Conservation (phyloP, 2,797 vertebrate species). For the Odontamblyopus lacepedii region DNA sequence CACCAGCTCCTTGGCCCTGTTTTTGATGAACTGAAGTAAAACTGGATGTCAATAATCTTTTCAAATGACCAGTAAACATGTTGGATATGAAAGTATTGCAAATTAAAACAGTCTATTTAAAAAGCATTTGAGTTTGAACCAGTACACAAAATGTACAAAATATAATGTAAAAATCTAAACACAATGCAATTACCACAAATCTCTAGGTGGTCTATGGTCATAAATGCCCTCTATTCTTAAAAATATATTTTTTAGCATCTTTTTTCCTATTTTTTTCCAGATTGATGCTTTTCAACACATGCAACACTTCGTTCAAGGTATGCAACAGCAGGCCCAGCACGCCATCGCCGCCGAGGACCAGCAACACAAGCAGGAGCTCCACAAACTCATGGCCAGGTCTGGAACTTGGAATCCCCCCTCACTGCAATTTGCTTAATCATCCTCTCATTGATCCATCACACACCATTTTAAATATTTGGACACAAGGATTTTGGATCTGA, state of each 20-base stretch:
- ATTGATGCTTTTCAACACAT: conserved; percentile 98
- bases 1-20: too few relatives aligned
- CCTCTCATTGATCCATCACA: not conserved
- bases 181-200: not conserved
- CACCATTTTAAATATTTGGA: not conserved
- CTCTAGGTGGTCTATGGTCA: too few relatives aligned
- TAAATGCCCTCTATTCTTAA: not conserved
- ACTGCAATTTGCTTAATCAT: not conserved
- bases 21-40: too few relatives aligned
- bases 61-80: too few relatives aligned
- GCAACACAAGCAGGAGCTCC: conserved; percentile 94
- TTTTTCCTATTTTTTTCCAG: conserved; percentile 62
- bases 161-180: not conserved
- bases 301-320: conserved; percentile 96
- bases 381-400: conserved; percentile 98
- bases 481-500: not conserved
- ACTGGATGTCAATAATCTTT: too few relatives aligned
- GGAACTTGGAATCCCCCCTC: conserved; percentile 29
- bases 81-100: too few relatives aligned
- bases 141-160: not conserved
- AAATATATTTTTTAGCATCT: not conserved
- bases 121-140: too few relatives aligned
- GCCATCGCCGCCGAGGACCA: conserved; percentile 93
- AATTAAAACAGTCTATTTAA: too few relatives aligned
- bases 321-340: conserved; percentile 96